These are phyloP conservation scores for Synanthedon myopaeformis DNA, from an alignment of 2,888 invertebrate species.

Conservation along the genomic window DNA sequence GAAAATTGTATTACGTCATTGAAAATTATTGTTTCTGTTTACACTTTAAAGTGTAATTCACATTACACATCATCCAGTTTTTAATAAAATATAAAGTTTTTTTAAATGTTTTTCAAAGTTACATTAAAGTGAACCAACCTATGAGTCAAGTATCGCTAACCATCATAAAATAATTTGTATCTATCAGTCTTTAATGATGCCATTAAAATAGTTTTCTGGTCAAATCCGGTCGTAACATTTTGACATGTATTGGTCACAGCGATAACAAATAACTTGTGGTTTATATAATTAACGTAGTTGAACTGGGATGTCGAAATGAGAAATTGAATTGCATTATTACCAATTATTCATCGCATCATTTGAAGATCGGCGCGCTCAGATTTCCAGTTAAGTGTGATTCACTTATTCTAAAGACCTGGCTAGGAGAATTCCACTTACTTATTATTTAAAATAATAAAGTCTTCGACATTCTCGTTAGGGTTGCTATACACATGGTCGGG, in stretches of 20 bases:
- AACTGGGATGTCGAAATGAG: constrained; percentile 30
- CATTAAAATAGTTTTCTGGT: constrained; percentile 61
- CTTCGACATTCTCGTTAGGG: not conserved
- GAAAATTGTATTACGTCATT: constrained; percentile 50
- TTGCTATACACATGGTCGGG: no score
- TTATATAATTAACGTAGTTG: constrained; percentile 25
- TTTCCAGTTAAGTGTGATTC: constrained; percentile 18
- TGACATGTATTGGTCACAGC: constrained; percentile 34
- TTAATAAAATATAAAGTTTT: no score
- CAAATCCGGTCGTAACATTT: constrained; percentile 45
- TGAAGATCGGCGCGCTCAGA: constrained; percentile 5
- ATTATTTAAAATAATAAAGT: not conserved
- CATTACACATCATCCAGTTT: no score
- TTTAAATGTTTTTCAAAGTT: no score
- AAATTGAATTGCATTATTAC: constrained; percentile 37
- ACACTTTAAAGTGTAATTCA: not conserved
- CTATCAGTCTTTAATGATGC: constrained; percentile 63
- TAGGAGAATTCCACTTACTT: not conserved
- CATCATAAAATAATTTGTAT: constrained; percentile 49
- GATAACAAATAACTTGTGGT: constrained; percentile 54
- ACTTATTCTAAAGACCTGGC: constrained; percentile 19
- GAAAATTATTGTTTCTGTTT: constrained; percentile 1
- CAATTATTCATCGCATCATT: constrained; percentile 21
- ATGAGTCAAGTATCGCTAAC: constrained; percentile 20
- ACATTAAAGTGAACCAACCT: constrained; percentile 18